A percentile compares a stretch with the other conserved stretches of the same genome.
These are phyloP conservation scores for Pandion haliaetus DNA, from an alignment of 2,113 vertebrate genomes.

Conservation along the genomic window DNA sequence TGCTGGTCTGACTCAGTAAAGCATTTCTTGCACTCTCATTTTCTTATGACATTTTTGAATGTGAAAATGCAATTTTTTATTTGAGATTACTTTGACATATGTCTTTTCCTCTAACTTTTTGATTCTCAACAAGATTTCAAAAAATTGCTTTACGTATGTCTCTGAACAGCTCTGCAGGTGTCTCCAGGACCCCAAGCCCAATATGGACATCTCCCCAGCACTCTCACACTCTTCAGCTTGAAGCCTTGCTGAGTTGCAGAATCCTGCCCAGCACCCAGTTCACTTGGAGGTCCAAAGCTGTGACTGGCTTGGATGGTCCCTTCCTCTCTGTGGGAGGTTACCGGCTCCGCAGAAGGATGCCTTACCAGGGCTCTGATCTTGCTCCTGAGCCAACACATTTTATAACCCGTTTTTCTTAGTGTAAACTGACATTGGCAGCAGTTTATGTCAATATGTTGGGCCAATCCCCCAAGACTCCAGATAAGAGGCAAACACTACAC, in stretches of 20 bases:
- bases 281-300: neutral
- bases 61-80: neutral
- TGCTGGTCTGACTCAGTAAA: neutral
- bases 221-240: neutral
- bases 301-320: neutral
- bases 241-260: neutral
- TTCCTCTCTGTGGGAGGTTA: neutral
- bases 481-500: constrained; percentile 59
- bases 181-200: neutral
- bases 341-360: neutral
- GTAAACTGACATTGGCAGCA: constrained; percentile 57
- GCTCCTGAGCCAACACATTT: constrained; percentile 10
- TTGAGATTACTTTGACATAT: neutral
- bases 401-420: neutral
- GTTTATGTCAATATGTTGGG: constrained; percentile 50
- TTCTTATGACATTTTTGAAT: rapidly evolving
- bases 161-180: neutral
- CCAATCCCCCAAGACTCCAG: constrained; percentile 47
- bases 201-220: rapidly evolving
- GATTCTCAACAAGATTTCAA: neutral
- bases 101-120: neutral
- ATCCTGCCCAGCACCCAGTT: neutral
- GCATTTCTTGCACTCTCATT: neutral
- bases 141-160: neutral
- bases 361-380: neutral